Evolutionary conservation across 2,113 vertebrate species (phyloP).

Genomic region (Ginglymostoma cirratum): DNA sequence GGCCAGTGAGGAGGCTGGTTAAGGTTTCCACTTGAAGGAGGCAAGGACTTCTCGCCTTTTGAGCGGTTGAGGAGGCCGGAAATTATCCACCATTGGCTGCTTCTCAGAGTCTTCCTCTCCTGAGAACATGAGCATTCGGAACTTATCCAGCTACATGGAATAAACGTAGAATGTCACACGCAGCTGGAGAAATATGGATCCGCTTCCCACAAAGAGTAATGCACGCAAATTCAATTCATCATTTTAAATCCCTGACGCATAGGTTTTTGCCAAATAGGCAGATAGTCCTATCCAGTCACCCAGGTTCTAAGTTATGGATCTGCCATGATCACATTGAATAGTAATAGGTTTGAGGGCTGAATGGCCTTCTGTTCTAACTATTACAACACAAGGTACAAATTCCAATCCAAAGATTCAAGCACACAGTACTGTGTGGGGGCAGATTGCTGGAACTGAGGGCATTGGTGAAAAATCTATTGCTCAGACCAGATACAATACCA

Average conservation of each 20-base stretch:
- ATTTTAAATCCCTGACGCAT: not conserved
- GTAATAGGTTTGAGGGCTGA: not conserved
- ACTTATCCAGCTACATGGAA: conserved; percentile 75
- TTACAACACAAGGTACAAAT: not conserved
- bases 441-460: too few relatives aligned
- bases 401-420: too few relatives aligned
- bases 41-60: conserved; percentile 78
- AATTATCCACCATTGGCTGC: conserved; percentile 88
- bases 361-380: not conserved
- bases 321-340: not conserved
- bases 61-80: conserved; percentile 84
- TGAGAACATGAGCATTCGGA: conserved; percentile 74
- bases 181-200: not conserved
- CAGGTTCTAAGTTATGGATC: not conserved
- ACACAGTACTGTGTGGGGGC: too few relatives aligned
- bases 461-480: too few relatives aligned
- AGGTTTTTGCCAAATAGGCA: not conserved
- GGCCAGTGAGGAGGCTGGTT: too few relatives aligned
- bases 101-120: conserved; percentile 72
- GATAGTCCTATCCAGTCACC: too few relatives aligned
- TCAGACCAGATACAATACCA: not conserved
- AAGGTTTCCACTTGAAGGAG: conserved; percentile 69
- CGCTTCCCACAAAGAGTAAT: not conserved
- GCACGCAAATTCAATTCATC: not conserved
- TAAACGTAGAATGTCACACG: conserved; percentile 14